phyloP scores from a whole-genome alignment of 2,888 invertebrate species.

The Drosophila trichaetosa region DNA sequence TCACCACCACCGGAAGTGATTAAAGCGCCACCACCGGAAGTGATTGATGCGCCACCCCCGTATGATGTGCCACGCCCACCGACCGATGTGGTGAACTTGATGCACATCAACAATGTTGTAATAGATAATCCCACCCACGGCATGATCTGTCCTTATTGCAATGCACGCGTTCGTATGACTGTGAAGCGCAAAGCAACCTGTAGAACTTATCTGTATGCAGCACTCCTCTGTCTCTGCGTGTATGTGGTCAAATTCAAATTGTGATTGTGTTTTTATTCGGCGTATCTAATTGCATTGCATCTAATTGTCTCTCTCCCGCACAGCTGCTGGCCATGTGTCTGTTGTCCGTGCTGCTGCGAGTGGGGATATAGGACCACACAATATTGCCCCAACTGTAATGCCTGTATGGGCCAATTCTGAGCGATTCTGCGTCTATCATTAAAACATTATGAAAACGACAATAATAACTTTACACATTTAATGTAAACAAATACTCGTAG shows the following conservation, averaged over 20 bases:
- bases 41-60: background rate
- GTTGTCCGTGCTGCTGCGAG: slow-evolving; percentile 60
- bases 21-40: slow-evolving; percentile 7
- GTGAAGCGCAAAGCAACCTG: slow-evolving; percentile 57
- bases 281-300: slow-evolving; percentile 3
- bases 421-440: background rate
- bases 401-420: slow-evolving; percentile 50
- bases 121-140: slow-evolving; percentile 28
- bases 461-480: background rate
- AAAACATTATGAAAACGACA: background rate
- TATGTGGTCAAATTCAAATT: slow-evolving; percentile 30
- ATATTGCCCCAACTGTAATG: slow-evolving; percentile 65
- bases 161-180: slow-evolving; percentile 28
- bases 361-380: slow-evolving; percentile 60
- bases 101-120: slow-evolving; percentile 32
- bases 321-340: slow-evolving; percentile 67
- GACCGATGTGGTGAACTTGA: slow-evolving; percentile 13
- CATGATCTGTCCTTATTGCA: slow-evolving; percentile 55
- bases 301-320: background rate
- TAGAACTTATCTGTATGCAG: slow-evolving; percentile 43
- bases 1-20: slow-evolving; percentile 28
- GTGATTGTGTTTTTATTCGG: too few species aligned
- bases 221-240: slow-evolving; percentile 50
- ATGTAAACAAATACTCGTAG: slow-evolving; percentile 3
- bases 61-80: slow-evolving; percentile 1